phyloP scores from a whole-genome alignment of 2,797 vertebrate species.

The Spheniscus humboldti region DNA sequence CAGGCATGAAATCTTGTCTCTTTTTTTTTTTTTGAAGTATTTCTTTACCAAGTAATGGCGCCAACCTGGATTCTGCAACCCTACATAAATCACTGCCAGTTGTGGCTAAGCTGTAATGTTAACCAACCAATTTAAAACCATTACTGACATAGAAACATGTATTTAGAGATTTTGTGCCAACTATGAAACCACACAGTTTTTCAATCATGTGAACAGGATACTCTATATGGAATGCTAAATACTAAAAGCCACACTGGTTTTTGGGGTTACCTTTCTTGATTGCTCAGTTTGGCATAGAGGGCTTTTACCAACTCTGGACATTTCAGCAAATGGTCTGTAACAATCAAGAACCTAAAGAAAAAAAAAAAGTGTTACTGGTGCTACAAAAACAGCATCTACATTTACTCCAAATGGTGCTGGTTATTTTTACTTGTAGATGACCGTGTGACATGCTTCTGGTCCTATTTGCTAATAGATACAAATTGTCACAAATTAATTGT shows the following conservation, averaged over 20 bases:
- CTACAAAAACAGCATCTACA: not conserved
- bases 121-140: slow-evolving; percentile 76
- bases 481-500: not conserved
- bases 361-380: not conserved
- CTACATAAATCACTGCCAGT: slow-evolving; percentile 64
- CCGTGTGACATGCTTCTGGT: rapidly evolving
- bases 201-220: slow-evolving; percentile 64
- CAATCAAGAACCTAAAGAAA: slow-evolving; percentile 84
- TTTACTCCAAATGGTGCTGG: not conserved
- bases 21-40: not conserved
- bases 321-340: slow-evolving; percentile 89
- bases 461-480: not conserved
- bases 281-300: slow-evolving; percentile 86
- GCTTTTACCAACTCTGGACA: slow-evolving; percentile 83
- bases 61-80: slow-evolving; percentile 69
- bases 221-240: slow-evolving; percentile 64
- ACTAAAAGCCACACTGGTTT: slow-evolving; percentile 62
- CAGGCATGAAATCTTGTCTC: not conserved
- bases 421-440: not conserved
- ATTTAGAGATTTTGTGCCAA: slow-evolving; percentile 72
- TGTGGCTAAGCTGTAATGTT: slow-evolving; percentile 70
- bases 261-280: slow-evolving; percentile 85
- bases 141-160: slow-evolving; percentile 73
- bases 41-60: slow-evolving; percentile 36
- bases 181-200: slow-evolving; percentile 68